Base-by-base conservation (phyloP, 2,113 vertebrate genomes). In the Arenaria interpres region DNA sequence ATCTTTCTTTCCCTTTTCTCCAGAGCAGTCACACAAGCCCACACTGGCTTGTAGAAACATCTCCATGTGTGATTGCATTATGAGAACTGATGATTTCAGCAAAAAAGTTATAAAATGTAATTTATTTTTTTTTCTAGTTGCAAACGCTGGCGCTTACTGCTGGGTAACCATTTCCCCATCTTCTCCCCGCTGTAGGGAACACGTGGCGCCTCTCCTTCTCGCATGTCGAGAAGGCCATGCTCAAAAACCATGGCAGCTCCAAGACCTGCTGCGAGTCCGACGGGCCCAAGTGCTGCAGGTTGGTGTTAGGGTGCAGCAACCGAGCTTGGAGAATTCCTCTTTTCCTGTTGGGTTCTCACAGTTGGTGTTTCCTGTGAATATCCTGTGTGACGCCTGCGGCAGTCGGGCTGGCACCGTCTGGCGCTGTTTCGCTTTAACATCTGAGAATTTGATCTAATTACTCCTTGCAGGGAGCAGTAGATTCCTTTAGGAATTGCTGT, bases 171-270 rank as follows among this genome's bases (percentile, higher is more conserved):
- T 37, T 71, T 74, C 53, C 83, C 67, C 22, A 28, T 63, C 51
- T 92, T 85, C n/a, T 96, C 82, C 89, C 80, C 72, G 92, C 96
- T 97, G 74, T 72, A 98, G 95, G 96, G 96, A 98, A 99, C 78
- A 96, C 82, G 53, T 99, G 99, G 99, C 93, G 98, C 23, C 88
- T 99, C 20, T 99, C 99, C 21, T 99, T 99, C 85, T 99, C 99
- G 1, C 98, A 99, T 4, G 91, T 98, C 20, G 99, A 99, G 95
- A 99, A 99, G 93, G 3, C 14, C 5, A 98, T 99, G 41, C 39
- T 99, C 54, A 96, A 41, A 3, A 97, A 98, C 76, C 99, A 99
- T 0, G 99, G 99, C 15, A 80, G 90, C 1, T 10, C 67, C 15
- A 99, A 98, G 96, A 99, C 97, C 0, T 99, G 99, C 68, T 99